A percentile compares a stretch with the other conserved stretches of the same genome.
Evolutionary conservation across 35 echinoderm and acorn worm genomes (phyloP).

Genomic region (Apostichopus japonicus): DNA sequence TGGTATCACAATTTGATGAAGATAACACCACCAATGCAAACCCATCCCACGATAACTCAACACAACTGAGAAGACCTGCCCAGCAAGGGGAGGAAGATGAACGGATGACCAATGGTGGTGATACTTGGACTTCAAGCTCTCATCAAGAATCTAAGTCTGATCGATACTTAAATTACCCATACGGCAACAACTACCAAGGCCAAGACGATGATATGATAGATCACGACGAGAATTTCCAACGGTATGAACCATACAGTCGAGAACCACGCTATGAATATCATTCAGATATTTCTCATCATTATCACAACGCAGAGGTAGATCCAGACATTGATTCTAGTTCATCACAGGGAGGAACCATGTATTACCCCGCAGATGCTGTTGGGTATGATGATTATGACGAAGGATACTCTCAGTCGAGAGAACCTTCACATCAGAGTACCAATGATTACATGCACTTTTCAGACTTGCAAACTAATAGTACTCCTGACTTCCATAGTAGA

Average conservation of each 20-base stretch:
- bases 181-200: background rate
- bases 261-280: conserved; percentile 19
- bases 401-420: background rate
- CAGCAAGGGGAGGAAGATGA: background rate
- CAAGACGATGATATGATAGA: background rate
- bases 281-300: background rate
- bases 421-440: background rate
- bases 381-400: conserved; percentile 28
- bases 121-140: background rate
- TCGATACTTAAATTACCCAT: background rate
- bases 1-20: background rate
- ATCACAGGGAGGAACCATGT: conserved; percentile 29
- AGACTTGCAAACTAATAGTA: background rate
- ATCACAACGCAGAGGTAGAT: conserved; percentile 24
- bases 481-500: conserved; percentile 10
- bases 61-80: background rate
- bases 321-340: background rate
- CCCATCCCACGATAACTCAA: background rate
- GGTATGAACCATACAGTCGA: background rate
- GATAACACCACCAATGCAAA: background rate
- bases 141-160: background rate
- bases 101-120: background rate
- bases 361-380: conserved; percentile 27
- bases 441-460: conserved; percentile 41
- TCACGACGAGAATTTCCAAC: background rate